Percentiles rank a stretch among this genome's conserved stretches.
These are phyloP conservation scores for Andrena dorsata DNA, from an alignment of 2,888 invertebrate species.

Conservation along the genomic window DNA sequence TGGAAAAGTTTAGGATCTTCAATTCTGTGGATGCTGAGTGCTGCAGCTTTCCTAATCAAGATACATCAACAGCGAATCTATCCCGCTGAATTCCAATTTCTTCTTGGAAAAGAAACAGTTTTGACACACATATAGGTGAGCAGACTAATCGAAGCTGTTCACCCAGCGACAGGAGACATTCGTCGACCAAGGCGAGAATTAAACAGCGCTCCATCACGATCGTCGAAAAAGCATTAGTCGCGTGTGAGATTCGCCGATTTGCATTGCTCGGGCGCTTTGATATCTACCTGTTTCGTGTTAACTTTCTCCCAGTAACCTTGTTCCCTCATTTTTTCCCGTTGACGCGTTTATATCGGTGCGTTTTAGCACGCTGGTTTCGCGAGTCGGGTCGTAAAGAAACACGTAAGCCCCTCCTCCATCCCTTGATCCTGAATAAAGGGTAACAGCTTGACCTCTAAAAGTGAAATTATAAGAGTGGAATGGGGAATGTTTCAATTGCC, in stretches of 20 bases:
- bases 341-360: constrained; percentile 27
- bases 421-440: neutral
- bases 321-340: constrained; percentile 61
- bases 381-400: neutral
- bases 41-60: too few relatives aligned
- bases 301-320: constrained; percentile 68
- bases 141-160: too few relatives aligned
- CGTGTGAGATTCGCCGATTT: constrained; percentile 32
- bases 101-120: neutral
- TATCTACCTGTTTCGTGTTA: constrained; percentile 61
- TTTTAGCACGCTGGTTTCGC: constrained; percentile 30
- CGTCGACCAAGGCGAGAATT: neutral
- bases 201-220: neutral
- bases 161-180: neutral
- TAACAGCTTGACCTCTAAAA: constrained; percentile 33
- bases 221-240: neutral
- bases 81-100: neutral
- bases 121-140: too few relatives aligned
- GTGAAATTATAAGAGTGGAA: constrained; percentile 25
- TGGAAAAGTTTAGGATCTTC: too few relatives aligned
- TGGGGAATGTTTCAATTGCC: neutral
- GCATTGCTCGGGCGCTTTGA: constrained; percentile 45
- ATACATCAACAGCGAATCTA: neutral
- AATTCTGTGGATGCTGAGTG: too few relatives aligned
- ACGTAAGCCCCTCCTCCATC: neutral